Base-by-base conservation (phyloP, 2,888 invertebrate species). In the Euzetes globulus region DNA sequence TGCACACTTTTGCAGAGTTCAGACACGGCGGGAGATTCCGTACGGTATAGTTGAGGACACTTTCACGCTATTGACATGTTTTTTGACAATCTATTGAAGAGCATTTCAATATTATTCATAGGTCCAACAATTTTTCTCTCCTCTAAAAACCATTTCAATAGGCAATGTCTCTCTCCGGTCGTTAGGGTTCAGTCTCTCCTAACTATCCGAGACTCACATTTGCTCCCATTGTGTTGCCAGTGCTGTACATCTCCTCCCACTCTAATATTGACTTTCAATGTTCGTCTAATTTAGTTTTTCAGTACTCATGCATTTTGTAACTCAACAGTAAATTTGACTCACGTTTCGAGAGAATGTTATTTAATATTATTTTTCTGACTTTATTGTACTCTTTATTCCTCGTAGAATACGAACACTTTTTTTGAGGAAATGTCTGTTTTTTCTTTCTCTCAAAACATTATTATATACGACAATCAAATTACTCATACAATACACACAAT, bases 181-280 rank as follows among this genome's bases (percentile, higher is more conserved):
- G 55, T 55, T 55, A 55, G 55, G 55, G 25, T 19, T 25, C 55
- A 55, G 25, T 11, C 55, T 19, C 19, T n/a, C 19, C 13, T 25
- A 55, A 22, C 55, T 55, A 55, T 55, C 55, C 11, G 11, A 55
- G 2, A 13, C 25, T 55, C 55, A 55, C 55, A 25, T 55, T 52
- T 52, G 22, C 52, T 52, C 52, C 29, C 63, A 4, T 15, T 33
- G 55, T 33, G 4, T 6, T 63, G n/a, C 33, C 63, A 13, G n/a
- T 33, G 63, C 63, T 63, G 33, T 63, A 33, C 33, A 55, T 55
- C 55, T 55, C 55, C 55, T 55, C 55, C 55, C 55, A 55, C 55
- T 55, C 55, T 55, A 55, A 55, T 55, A 55, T 55, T 55, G 55
- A 55, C 55, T 55, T 55, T 55, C 55, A 55, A 25, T 55, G 55